Conservation (phyloP, 2,888 invertebrate genomes). For the Nycteola revayana region DNA sequence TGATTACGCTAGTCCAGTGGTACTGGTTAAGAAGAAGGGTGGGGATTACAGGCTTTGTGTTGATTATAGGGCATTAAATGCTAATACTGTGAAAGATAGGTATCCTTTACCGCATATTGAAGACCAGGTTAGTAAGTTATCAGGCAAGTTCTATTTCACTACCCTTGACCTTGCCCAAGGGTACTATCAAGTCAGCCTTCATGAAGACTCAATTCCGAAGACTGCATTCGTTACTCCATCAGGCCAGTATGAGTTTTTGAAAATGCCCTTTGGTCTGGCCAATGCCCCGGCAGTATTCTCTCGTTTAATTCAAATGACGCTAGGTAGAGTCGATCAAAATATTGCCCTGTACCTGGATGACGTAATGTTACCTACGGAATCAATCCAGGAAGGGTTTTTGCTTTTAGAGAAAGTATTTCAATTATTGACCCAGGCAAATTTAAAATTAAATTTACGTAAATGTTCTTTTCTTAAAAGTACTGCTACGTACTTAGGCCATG, state of each 20-base stretch:
- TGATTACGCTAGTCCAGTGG: conserved; percentile 6
- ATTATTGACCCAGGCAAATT: neutral
- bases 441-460: neutral
- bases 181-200: neutral
- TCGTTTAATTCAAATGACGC: neutral
- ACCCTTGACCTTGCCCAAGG: neutral
- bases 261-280: neutral
- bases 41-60: neutral
- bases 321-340: neutral
- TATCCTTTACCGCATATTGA: neutral
- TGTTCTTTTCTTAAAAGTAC: conserved; percentile 1
- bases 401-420: neutral
- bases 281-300: neutral
- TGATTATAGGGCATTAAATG: conserved; percentile 1
- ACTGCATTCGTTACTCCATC: conserved; percentile 3
- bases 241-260: conserved; percentile 5
- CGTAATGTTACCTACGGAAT: neutral
- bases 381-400: neutral
- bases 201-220: neutral
- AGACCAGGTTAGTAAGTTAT: neutral
- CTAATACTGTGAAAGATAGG: conserved; percentile 1
- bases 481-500: conserved; percentile 5
- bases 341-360: neutral
- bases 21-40: conserved; percentile 3
- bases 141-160: neutral